Base-by-base conservation (phyloP, 2,797 vertebrate species). In the Sebastes ruberrimus region DNA sequence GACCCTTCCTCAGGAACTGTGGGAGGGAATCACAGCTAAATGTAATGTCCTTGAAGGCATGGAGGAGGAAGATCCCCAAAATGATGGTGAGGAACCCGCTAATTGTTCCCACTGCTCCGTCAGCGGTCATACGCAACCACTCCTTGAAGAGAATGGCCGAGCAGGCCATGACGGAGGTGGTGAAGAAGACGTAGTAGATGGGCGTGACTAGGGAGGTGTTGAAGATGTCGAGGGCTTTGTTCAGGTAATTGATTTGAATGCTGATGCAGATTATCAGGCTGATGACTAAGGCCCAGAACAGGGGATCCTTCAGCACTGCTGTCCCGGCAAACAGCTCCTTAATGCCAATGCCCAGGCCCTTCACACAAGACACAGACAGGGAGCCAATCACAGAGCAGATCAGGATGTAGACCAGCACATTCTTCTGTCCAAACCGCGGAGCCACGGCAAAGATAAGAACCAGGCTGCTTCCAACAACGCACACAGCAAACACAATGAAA, bases 61-160 rank as follows among this genome's bases (percentile, higher is more conserved):
- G 96, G 35, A 97, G 94, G 52, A 97, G 95, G 85, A 97, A 97
- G 84, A 97, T 96, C 20, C 97, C 96, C 0, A 96, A 81, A 83
- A 97, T 95, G 2, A 97, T 96, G 78, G 94, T 97, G 84, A 97
- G 93, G 89, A 98, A 98, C n/a, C 96, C 97, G 0, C 96, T 97
- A 56, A 97, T 93, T 2, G 96, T 97, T 60, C 96, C 95, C 0
- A 95, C 64, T 6, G 93, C 82, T 18, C 95, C 96, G 38, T 95
- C 94, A 3, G 86, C 65, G 56, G 88, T 93, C 96, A 98, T 96
- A 5, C 94, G 88, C 76, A 97, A 86, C 96, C 96, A 97, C 85
- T 98, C 97, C 76, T 97, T 97, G 88, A 97, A 98, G 62, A 97
- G 94, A 81, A 98, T 97, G 59, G 96, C 96, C 0, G 97, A 97